phyloP scores from a whole-genome alignment of 2,797 vertebrate species.

The Clarias platycephalus region DNA sequence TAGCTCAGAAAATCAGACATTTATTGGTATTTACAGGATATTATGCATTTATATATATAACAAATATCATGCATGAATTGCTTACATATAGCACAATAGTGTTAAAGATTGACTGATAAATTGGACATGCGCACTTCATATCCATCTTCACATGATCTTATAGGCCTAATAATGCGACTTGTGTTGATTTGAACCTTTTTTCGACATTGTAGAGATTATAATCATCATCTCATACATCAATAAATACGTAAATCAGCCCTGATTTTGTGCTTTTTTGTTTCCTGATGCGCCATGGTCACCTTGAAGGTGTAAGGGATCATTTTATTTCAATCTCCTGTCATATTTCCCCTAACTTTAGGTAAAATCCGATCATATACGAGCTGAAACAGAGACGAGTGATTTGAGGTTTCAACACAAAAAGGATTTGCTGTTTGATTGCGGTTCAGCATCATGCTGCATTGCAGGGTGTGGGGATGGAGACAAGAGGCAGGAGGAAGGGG shows the following conservation, averaged over 20 bases:
- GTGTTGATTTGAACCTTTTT: no score
- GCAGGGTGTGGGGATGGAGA: conserved; percentile 65
- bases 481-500: conserved; percentile 43
- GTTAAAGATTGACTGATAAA: neutral
- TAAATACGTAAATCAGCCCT: neutral
- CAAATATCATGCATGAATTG: neutral
- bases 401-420: neutral
- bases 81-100: neutral
- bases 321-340: neutral
- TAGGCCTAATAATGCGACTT: no score
- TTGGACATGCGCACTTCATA: conserved; percentile 14
- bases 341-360: neutral
- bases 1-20: neutral
- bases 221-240: neutral
- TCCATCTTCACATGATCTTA: neutral
- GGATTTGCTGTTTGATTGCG: neutral
- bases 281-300: conserved; percentile 21
- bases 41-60: neutral
- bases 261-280: neutral
- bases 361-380: fast-evolving
- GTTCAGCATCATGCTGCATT: conserved; percentile 71
- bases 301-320: neutral
- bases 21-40: neutral
- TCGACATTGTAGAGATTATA: neutral
- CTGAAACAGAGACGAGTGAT: neutral